phyloP scores from a whole-genome alignment of 1,140 invertebrate genomes.

The Anoplophora glabripennis region DNA sequence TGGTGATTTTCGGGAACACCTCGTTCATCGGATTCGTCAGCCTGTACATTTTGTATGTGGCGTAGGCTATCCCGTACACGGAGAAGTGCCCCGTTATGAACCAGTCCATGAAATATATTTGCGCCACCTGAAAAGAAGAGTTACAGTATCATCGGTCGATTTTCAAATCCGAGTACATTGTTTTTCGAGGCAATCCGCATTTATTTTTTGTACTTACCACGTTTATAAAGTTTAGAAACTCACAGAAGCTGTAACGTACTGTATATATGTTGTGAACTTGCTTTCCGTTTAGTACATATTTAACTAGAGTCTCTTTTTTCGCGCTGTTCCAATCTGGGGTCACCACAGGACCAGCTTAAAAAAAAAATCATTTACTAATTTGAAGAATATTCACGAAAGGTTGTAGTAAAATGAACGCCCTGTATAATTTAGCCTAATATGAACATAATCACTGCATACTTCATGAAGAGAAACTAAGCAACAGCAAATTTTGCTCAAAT shows the following conservation, averaged over 20 bases:
- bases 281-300: constrained; percentile 54
- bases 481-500: too few species aligned
- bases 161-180: too few species aligned
- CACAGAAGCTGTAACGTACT: constrained; percentile 66
- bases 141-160: background rate
- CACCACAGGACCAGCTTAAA: constrained; percentile 50
- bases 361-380: constrained; percentile 8
- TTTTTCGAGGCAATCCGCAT: too few species aligned
- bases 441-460: too few species aligned
- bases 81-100: constrained; percentile 74
- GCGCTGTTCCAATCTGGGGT: constrained; percentile 55
- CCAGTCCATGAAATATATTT: constrained; percentile 65
- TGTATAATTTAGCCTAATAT: too few species aligned
- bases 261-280: constrained; percentile 67
- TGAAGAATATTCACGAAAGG: too few species aligned
- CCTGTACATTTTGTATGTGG: constrained; percentile 41
- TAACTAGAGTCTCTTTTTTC: constrained; percentile 54
- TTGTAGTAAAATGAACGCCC: too few species aligned
- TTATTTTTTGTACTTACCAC: constrained; percentile 53
- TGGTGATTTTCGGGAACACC: constrained; percentile 77
- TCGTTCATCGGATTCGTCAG: constrained; percentile 55
- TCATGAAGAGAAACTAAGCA: too few species aligned
- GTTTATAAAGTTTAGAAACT: constrained; percentile 68
- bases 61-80: constrained; percentile 64
- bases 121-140: constrained; percentile 52